Evolutionary conservation across 1,140 invertebrate genomes (phyloP).

Genomic region (Ceratitis capitata): DNA sequence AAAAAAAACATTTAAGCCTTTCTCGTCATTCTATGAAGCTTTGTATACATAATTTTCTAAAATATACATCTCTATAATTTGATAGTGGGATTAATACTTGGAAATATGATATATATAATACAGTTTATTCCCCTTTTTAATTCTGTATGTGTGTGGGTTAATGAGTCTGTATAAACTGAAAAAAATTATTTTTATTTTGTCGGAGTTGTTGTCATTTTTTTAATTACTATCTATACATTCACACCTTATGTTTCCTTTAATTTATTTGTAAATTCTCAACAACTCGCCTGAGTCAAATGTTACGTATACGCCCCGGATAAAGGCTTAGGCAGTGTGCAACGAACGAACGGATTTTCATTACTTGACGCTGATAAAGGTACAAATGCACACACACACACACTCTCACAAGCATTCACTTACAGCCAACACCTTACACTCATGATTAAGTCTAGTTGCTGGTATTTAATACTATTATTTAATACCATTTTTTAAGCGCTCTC

Average conservation of each 20-base stretch:
- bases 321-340: neutral
- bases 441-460: neutral
- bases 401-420: neutral
- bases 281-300: neutral
- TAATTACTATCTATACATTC: neutral
- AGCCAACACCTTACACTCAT: neutral
- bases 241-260: no score
- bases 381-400: neutral
- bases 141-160: no score
- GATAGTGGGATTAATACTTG: no score
- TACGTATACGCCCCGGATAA: constrained; percentile 11
- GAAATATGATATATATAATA: no score
- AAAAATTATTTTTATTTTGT: neutral
- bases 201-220: no score
- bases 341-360: constrained; percentile 10
- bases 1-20: no score
- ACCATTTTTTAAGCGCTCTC: no score
- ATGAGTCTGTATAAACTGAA: no score
- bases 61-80: no score
- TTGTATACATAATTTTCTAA: no score
- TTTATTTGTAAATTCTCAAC: neutral
- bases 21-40: no score
- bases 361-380: neutral
- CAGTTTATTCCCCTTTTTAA: no score
- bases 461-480: neutral